Evolutionary conservation across 2,797 vertebrate species (phyloP).

Genomic region (Acipenser ruthenus): DNA sequence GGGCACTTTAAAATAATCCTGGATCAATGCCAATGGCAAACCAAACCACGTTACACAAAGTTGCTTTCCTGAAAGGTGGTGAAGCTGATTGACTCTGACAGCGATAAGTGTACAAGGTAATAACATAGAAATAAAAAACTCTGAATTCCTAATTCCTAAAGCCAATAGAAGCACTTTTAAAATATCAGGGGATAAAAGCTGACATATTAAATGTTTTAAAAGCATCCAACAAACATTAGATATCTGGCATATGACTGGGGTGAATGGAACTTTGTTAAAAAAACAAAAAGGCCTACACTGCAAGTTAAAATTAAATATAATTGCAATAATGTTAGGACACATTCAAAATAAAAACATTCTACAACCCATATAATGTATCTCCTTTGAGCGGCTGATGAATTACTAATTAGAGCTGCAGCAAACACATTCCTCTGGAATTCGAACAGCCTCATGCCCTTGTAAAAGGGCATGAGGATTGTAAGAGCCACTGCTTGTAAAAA

Average conservation of each 20-base stretch:
- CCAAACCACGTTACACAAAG: constrained; percentile 43
- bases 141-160: constrained; percentile 29
- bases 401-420: no score
- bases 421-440: no score
- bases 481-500: no score
- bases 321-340: no score
- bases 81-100: constrained; percentile 43
- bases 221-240: constrained; percentile 9
- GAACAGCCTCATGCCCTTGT: no score
- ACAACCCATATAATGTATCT: no score
- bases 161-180: constrained; percentile 11
- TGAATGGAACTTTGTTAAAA: background rate
- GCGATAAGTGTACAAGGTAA: constrained; percentile 35
- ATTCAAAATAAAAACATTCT: no score
- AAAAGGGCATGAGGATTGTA: no score
- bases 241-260: background rate
- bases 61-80: constrained; percentile 44
- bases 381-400: no score
- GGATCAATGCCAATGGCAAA: constrained; percentile 46
- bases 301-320: no score
- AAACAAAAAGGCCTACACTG: no score
- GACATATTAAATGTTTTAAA: constrained; percentile 13
- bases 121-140: constrained; percentile 24
- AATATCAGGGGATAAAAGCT: constrained; percentile 5
- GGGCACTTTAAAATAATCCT: constrained; percentile 55